phyloP scores from a whole-genome alignment of 2,888 invertebrate species.

The Drosophila aldrichi region DNA sequence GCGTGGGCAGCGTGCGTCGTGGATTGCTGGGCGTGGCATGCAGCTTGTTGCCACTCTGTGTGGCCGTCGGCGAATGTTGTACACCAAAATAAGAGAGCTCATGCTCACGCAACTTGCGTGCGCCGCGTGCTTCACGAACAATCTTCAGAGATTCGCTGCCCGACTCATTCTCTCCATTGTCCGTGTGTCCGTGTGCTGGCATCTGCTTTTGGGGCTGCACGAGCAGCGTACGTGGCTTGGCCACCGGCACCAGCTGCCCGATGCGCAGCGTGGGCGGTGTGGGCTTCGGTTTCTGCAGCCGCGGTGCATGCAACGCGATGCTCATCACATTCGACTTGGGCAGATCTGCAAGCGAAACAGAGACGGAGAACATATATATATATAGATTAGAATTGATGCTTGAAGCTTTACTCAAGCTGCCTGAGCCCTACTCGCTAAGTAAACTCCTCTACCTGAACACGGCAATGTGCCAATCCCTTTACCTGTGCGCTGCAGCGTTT shows the following conservation, averaged over 20 bases:
- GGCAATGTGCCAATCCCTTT: constrained; percentile 40
- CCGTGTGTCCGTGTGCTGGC: constrained; percentile 17
- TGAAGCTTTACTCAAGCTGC: constrained; percentile 8
- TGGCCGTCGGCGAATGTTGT: constrained; percentile 58
- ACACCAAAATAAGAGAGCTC: constrained; percentile 88
- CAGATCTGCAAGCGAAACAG: constrained; percentile 70
- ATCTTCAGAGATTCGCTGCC: constrained; percentile 80
- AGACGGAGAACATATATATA: neutral
- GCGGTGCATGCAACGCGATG: constrained; percentile 83
- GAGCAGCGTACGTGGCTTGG: constrained; percentile 80
- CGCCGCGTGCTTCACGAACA: constrained; percentile 84
- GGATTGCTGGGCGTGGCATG: constrained; percentile 39
- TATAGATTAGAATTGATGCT: neutral
- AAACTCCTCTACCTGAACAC: constrained; percentile 70
- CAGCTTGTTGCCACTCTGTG: constrained; percentile 30
- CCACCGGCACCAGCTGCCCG: constrained; percentile 75
- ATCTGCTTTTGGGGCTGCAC: constrained; percentile 41
- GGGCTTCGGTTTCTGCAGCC: constrained; percentile 65
- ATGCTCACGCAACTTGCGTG: constrained; percentile 87
- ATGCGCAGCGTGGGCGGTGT: constrained; percentile 68
- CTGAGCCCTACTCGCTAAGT: constrained; percentile 46
- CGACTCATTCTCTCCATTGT: constrained; percentile 57
- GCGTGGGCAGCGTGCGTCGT: constrained; percentile 70
- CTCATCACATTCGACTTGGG: constrained; percentile 85
- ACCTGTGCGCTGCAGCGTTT: constrained; percentile 78